phyloP scores from a whole-genome alignment of 1,140 invertebrate genomes.

The Ooceraea biroi region DNA sequence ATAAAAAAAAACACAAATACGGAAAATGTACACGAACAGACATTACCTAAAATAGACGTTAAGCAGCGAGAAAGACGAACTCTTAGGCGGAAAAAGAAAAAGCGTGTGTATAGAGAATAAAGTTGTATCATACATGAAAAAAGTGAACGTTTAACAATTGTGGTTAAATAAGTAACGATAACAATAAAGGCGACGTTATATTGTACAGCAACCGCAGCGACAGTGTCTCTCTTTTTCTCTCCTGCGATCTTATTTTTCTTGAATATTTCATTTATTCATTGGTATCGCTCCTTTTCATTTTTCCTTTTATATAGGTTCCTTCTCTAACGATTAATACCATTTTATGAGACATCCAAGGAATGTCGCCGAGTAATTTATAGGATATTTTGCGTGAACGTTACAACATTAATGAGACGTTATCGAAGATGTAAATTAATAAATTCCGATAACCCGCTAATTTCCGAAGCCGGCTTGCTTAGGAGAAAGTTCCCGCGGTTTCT shows the following conservation, averaged over 20 bases:
- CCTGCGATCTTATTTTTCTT: neutral
- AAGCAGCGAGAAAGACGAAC: slow-evolving; percentile 65
- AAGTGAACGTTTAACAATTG: slow-evolving; percentile 78
- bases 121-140: slow-evolving; percentile 77
- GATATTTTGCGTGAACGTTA: slow-evolving; percentile 15
- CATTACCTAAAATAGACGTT: slow-evolving; percentile 68
- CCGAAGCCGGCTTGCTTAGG: neutral
- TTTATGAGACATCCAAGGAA: neutral
- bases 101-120: slow-evolving; percentile 80
- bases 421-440: slow-evolving; percentile 49
- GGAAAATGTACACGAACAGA: slow-evolving; percentile 57
- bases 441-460: slow-evolving; percentile 46
- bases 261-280: neutral
- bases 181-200: slow-evolving; percentile 84
- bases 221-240: neutral
- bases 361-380: slow-evolving; percentile 17
- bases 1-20: slow-evolving; percentile 71
- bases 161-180: slow-evolving; percentile 81
- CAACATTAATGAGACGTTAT: neutral
- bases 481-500: slow-evolving; percentile 24
- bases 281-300: neutral
- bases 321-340: too few relatives aligned
- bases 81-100: slow-evolving; percentile 39
- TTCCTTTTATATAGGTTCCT: neutral
- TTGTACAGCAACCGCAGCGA: slow-evolving; percentile 74